Conservation (phyloP, 2,888 invertebrate genomes). For the Frankliniella fusca region DNA sequence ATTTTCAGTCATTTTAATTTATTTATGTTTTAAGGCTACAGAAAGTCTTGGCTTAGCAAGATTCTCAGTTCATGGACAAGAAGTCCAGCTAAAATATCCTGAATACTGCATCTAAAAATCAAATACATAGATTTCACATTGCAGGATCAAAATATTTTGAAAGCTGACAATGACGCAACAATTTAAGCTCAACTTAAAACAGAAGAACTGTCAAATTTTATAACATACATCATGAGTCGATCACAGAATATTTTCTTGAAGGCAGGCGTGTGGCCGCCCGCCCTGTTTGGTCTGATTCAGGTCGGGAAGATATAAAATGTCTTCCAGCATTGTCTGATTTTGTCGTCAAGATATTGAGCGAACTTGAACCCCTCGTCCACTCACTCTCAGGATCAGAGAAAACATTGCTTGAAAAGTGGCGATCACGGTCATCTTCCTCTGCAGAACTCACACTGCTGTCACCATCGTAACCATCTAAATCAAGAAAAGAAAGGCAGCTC, state of each 20-base stretch:
- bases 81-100: not conserved
- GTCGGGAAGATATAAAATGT: not conserved
- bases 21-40: too few relatives aligned
- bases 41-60: not conserved
- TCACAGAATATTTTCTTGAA: not conserved
- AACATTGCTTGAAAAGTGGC: constrained; percentile 35
- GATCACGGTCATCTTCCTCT: constrained; percentile 34
- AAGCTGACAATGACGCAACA: not conserved
- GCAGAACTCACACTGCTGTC: constrained; percentile 30
- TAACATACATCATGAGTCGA: not conserved
- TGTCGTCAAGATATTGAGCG: not conserved
- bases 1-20: too few relatives aligned
- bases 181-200: not conserved
- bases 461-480: constrained; percentile 27
- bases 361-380: constrained; percentile 36
- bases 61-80: not conserved
- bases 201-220: not conserved
- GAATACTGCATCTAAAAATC: too few relatives aligned
- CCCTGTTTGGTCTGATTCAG: not conserved
- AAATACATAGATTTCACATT: not conserved
- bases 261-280: not conserved
- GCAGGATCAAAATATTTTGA: not conserved
- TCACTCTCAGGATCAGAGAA: constrained; percentile 43
- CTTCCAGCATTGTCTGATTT: not conserved
- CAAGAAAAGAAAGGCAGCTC: not conserved